Conservation (phyloP, 2,888 invertebrate genomes). For the Ophioninae sp. region DNA sequence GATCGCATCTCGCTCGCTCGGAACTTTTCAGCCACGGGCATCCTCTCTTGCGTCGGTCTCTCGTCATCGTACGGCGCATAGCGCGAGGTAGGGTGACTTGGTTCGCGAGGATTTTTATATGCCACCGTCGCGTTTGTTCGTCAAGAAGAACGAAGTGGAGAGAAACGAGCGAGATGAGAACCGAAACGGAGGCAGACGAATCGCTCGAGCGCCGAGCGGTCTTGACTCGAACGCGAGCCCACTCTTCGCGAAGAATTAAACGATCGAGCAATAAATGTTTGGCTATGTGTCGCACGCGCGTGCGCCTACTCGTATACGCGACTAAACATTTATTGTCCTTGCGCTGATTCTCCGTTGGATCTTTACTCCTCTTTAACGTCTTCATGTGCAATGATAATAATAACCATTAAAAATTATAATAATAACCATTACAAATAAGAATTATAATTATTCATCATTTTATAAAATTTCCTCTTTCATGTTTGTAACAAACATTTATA, state of each 20-base stretch:
- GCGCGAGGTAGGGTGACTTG: slow-evolving; percentile 73
- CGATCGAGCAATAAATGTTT: not conserved
- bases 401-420: too few relatives aligned
- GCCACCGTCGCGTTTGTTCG: slow-evolving; percentile 63
- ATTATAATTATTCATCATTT: too few relatives aligned
- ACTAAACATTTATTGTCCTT: not conserved
- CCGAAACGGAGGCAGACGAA: slow-evolving; percentile 30
- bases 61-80: slow-evolving; percentile 57
- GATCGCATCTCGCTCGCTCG: slow-evolving; percentile 27
- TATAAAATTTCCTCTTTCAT: too few relatives aligned
- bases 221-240: not conserved
- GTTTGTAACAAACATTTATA: not conserved
- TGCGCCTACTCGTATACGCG: not conserved
- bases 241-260: not conserved
- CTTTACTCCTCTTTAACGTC: not conserved
- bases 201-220: slow-evolving; percentile 20
- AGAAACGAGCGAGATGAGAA: slow-evolving; percentile 38
- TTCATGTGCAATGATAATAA: too few relatives aligned
- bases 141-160: slow-evolving; percentile 26
- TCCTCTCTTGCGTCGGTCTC: slow-evolving; percentile 31
- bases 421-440: too few relatives aligned
- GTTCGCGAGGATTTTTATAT: slow-evolving; percentile 78
- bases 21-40: slow-evolving; percentile 30
- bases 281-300: not conserved
- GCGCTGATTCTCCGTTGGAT: not conserved